Evolutionary conservation across 2,113 vertebrate species (phyloP).

Genomic region (Labeo rohita): DNA sequence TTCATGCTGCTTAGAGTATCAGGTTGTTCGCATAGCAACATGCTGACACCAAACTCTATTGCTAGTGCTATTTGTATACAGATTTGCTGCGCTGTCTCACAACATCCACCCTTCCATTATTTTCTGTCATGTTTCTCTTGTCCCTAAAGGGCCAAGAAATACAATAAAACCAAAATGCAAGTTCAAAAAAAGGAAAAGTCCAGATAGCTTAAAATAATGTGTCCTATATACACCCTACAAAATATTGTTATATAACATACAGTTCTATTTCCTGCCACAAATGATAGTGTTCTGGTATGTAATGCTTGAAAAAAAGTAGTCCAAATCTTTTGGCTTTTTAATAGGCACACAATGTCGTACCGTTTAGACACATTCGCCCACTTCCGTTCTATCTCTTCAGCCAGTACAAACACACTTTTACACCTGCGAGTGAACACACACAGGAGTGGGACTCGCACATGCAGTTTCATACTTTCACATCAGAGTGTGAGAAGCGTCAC

Average conservation of each 20-base stretch:
- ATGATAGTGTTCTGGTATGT: neutral
- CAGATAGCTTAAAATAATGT: constrained; percentile 3
- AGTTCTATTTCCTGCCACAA: constrained; percentile 26
- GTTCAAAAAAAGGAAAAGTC: neutral
- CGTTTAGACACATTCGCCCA: constrained; percentile 24
- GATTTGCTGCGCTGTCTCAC: neutral
- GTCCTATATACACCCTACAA: neutral
- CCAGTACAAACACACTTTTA: constrained; percentile 39
- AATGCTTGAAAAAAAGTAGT: neutral
- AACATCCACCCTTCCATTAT: neutral
- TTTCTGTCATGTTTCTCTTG: neutral
- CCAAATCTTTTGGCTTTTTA: constrained; percentile 17
- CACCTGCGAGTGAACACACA: constrained; percentile 37
- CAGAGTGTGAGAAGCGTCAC: constrained; percentile 48
- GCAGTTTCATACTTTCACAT: constrained; percentile 44
- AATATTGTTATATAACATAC: neutral
- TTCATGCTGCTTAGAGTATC: neutral
- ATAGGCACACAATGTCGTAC: neutral
- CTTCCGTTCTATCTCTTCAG: constrained; percentile 4
- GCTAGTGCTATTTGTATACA: neutral
- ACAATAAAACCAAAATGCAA: neutral
- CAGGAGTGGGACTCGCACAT: constrained; percentile 37
- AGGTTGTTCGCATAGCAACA: neutral
- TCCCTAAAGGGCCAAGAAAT: neutral
- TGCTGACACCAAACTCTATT: constrained; percentile 4